These are phyloP conservation scores for Hirudinaria manillensis DNA, from an alignment of 2,888 invertebrate genomes.

Conservation along the genomic window DNA sequence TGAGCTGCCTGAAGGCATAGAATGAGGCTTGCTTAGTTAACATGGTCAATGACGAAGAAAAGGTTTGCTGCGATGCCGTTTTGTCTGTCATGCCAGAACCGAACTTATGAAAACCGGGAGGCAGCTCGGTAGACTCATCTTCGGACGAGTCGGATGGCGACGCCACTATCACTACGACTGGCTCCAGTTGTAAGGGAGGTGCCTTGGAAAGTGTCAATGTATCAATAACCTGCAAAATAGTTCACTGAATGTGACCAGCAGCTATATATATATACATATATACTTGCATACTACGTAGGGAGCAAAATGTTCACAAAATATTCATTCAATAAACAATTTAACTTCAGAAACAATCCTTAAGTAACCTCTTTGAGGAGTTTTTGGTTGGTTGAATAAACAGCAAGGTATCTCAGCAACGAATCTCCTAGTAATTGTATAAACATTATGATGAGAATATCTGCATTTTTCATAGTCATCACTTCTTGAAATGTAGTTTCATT, in stretches of 20 bases:
- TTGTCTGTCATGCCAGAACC: no score
- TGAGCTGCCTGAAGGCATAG: constrained; percentile 46
- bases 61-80: neutral
- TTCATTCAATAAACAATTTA: no score
- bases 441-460: neutral
- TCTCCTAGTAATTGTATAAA: neutral
- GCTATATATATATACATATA: neutral
- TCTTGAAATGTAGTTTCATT: neutral
- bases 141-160: no score
- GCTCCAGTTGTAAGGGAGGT: no score
- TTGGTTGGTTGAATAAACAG: neutral
- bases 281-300: no score
- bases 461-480: neutral
- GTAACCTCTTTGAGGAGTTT: constrained; percentile 6
- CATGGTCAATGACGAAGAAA: neutral
- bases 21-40: neutral
- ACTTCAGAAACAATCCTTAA: neutral
- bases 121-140: no score
- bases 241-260: no score
- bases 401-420: constrained; percentile 2
- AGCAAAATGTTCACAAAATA: no score
- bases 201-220: no score
- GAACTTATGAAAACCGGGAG: no score
- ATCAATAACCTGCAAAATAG: no score
- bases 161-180: no score